These are phyloP conservation scores for Chrysemys picta DNA, from an alignment of 2,113 vertebrate species.

Conservation along the genomic window DNA sequence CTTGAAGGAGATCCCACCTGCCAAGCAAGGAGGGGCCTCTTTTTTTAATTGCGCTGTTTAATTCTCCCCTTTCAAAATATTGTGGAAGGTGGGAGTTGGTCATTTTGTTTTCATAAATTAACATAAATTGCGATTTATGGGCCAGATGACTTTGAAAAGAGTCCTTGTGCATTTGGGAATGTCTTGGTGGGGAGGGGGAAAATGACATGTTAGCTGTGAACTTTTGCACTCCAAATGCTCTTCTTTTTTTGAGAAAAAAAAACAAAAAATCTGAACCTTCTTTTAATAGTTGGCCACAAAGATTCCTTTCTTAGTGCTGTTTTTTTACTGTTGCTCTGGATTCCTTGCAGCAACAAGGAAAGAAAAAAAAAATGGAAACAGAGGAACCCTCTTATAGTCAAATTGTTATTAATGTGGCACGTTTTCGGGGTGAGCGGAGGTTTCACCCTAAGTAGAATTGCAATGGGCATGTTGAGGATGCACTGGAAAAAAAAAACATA, in stretches of 20 bases:
- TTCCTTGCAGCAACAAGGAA: conserved; percentile 60
- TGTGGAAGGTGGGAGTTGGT: conserved; percentile 50
- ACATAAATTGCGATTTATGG: conserved; percentile 77
- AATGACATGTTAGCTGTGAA: conserved; percentile 68
- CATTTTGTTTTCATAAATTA: conserved; percentile 83
- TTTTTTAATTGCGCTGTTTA: conserved; percentile 65
- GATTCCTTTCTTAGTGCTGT: conserved; percentile 69
- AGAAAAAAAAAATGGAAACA: conserved; percentile 56
- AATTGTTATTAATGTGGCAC: neutral
- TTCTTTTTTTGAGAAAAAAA: conserved; percentile 63
- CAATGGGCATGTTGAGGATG: neutral
- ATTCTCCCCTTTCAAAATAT: conserved; percentile 75
- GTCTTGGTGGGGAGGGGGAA: conserved; percentile 53
- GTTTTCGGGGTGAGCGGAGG: neutral
- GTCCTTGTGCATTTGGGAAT: conserved; percentile 75
- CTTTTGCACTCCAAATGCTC: conserved; percentile 76
- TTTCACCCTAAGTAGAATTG: neutral
- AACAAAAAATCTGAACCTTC: conserved; percentile 20
- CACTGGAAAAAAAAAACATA: neutral
- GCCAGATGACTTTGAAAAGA: conserved; percentile 79
- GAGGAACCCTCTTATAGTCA: conserved; percentile 27
- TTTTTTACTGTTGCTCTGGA: conserved; percentile 56
- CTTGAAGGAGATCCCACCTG: conserved; percentile 62
- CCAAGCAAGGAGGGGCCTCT: conserved; percentile 68
- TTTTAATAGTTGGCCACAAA: conserved; percentile 77